Evolutionary conservation across 2,888 invertebrate genomes (phyloP), one percentile per base, ranked within the genome.

Genomic region (Euzetes globulus): DNA sequence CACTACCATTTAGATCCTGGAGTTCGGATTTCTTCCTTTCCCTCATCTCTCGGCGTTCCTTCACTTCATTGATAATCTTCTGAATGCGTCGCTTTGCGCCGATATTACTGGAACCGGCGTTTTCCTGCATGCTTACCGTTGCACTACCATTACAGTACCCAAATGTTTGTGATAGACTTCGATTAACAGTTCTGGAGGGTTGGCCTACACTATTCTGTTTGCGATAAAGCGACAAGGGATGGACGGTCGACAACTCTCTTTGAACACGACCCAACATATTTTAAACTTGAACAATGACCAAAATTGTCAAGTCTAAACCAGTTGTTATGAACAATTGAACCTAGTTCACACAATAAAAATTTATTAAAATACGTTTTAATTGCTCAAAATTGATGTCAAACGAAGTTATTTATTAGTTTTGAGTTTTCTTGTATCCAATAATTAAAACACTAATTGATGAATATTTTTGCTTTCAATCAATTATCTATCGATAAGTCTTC

Each of bases 31-130:
- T n/a, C 47, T 70, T 70, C 22, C 70, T 37, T 19, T 70, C 70
- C 22, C 70, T 70, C 9, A 70, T 70, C 19, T 70, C 70, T 17
- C 70, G 70, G 25, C 47, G 41, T 25, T 70, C 70, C 17, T 70
- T 45, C 15, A 70, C 70, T 70, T 70, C 70, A 22, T 25, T 45
- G 6, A 70, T 25, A 9, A 70, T 70, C 17, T 70, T 70, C 47
- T 41, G 45, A 4, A 70, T 47, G 15, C 70, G 41, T 15, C 47
- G 45, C 47, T 70, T 70, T 1, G 60, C 9, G 29, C 60, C 29
- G 0, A n/a, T 0, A 15, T 33, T 19, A 9, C 3, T 13, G 3
- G 29, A 6, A 33, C 9, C 52, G 52, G 19, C 19, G 22, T 11
- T 41, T 11, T 41, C 52, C 52, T 19, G 5, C 9, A 27, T 11